These are phyloP conservation scores for Lutraria rhynchaena DNA, from an alignment of 1,140 invertebrate genomes.

Conservation along the genomic window DNA sequence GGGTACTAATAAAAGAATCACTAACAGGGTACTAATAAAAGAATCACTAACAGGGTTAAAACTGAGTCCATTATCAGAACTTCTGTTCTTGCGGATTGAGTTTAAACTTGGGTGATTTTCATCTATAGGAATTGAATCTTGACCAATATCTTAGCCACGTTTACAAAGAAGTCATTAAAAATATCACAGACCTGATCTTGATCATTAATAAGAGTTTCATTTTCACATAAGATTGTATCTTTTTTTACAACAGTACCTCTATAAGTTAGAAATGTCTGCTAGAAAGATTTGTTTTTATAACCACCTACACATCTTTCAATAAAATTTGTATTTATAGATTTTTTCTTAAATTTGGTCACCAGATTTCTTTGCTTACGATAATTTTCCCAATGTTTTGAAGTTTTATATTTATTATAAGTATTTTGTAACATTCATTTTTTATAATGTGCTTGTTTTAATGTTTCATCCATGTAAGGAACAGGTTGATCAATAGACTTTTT, in stretches of 20 bases:
- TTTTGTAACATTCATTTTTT: slow-evolving; percentile 27
- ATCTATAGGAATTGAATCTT: slow-evolving; percentile 8
- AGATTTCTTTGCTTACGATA: slow-evolving; percentile 33
- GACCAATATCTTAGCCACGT: slow-evolving; percentile 54
- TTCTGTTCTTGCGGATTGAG: slow-evolving; percentile 1
- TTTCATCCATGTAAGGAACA: slow-evolving; percentile 55
- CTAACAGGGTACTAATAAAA: no score
- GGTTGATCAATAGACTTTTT: slow-evolving; percentile 15
- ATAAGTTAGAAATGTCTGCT: slow-evolving; percentile 59
- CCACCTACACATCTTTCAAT: slow-evolving; percentile 52
- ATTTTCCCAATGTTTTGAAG: slow-evolving; percentile 41
- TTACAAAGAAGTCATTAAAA: slow-evolving; percentile 57
- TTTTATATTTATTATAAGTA: not conserved
- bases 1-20: no score
- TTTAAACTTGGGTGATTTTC: slow-evolving; percentile 45
- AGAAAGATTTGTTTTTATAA: slow-evolving; percentile 50
- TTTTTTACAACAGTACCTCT: slow-evolving; percentile 47
- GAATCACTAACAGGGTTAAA: no score
- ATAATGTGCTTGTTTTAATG: slow-evolving; percentile 46
- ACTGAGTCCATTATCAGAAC: not conserved
- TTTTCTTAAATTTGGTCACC: slow-evolving; percentile 18
- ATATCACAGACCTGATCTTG: slow-evolving; percentile 8
- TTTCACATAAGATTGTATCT: slow-evolving; percentile 43
- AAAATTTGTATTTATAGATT: slow-evolving; percentile 56
- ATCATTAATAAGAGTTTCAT: slow-evolving; percentile 42